phyloP scores from a whole-genome alignment of 1,140 invertebrate genomes.

The Aphelenchoides besseyi region DNA sequence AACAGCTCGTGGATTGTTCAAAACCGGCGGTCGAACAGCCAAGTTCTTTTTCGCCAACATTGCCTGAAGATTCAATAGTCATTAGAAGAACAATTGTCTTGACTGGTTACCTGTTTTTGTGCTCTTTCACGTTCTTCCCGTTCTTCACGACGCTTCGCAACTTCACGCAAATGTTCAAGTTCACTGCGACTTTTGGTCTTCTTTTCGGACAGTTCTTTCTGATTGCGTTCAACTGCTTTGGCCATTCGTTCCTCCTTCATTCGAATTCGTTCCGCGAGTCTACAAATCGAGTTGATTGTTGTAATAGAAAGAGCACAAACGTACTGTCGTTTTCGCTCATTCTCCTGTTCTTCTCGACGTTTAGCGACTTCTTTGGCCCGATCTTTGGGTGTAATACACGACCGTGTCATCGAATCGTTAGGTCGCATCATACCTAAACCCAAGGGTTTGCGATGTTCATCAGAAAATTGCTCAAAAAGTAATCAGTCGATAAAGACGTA shows the following conservation, averaged over 20 bases:
- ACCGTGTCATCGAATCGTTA: neutral
- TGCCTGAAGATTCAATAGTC: neutral
- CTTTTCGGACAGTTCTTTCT: neutral
- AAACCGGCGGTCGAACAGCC: neutral
- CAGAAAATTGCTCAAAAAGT: too few relatives aligned
- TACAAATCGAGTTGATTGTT: neutral
- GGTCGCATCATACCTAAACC: neutral
- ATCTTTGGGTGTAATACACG: constrained; percentile 4
- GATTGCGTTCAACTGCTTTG: neutral
- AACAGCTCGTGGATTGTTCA: neutral
- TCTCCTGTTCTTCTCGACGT: neutral
- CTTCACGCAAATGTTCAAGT: neutral
- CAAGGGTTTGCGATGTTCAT: too few relatives aligned
- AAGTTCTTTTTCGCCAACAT: neutral
- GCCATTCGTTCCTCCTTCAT: neutral
- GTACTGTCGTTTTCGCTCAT: neutral
- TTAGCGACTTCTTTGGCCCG: neutral
- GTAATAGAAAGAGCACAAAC: neutral
- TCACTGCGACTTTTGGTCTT: neutral
- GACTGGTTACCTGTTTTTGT: neutral
- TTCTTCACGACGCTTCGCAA: neutral
- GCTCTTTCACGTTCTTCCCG: neutral
- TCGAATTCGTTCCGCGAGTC: neutral
- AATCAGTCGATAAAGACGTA: neutral
- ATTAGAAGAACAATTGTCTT: neutral